These are phyloP conservation scores for Antennarius maculatus DNA, from an alignment of 2,797 vertebrate species.

Conservation along the genomic window DNA sequence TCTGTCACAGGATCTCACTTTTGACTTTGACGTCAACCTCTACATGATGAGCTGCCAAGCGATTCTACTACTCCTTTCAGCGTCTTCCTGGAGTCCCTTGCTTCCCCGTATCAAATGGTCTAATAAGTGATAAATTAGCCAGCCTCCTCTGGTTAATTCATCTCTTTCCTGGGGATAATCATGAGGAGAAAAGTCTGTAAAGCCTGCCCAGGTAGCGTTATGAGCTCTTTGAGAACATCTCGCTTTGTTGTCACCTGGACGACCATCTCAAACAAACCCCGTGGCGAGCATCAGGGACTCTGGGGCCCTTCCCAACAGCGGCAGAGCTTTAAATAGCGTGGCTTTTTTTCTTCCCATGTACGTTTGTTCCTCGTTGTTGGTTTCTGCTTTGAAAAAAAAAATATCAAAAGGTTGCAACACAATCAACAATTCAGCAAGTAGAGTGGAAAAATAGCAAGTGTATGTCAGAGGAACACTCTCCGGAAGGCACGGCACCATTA, in stretches of 20 bases:
- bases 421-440: conserved; percentile 26
- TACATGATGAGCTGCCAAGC: conserved; percentile 54
- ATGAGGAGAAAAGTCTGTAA: not conserved
- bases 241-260: conserved; percentile 62
- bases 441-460: conserved; percentile 13
- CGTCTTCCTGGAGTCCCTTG: conserved; percentile 40
- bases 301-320: conserved; percentile 48
- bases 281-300: conserved; percentile 45
- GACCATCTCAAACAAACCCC: conserved; percentile 52
- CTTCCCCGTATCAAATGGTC: conserved; percentile 49
- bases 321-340: conserved; percentile 60
- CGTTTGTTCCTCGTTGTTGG: conserved; percentile 37
- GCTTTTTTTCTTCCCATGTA: conserved; percentile 21
- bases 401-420: conserved; percentile 36
- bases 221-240: conserved; percentile 39
- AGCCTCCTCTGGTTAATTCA: conserved; percentile 26
- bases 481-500: conserved; percentile 36
- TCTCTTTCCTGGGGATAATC: conserved; percentile 13
- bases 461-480: conserved; percentile 11
- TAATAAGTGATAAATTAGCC: conserved; percentile 23
- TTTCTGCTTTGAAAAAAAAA: conserved; percentile 33
- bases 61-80: conserved; percentile 52
- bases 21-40: conserved; percentile 80
- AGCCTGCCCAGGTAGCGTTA: conserved; percentile 23
- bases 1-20: conserved; percentile 77